Evolutionary conservation across 2,797 vertebrate species (phyloP), one percentile per base, ranked within the genome.

Genomic region (Euthynnus affinis): DNA sequence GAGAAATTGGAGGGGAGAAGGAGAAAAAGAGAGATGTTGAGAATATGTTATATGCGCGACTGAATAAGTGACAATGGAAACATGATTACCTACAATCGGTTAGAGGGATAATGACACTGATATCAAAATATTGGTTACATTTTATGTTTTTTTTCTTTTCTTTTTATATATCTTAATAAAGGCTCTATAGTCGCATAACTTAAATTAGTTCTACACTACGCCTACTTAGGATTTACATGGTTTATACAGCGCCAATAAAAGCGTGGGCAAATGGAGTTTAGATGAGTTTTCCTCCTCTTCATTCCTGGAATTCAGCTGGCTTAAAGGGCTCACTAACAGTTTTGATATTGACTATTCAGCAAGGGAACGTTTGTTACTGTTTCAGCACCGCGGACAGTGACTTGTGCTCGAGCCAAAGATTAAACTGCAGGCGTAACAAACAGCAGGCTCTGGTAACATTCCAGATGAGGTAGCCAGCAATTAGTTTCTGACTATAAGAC

Each of bases 371-470:
- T 13, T 29, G 42, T 29, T 12, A 1, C 27, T 29, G 42, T 1
- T 89, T 90, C 89, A 92, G 91, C 64, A 93, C 92, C 91, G 18
- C 14, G 87, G 91, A 93, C 74, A 93, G 91, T 51, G 80, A 83
- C 10, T 3, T 52, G 58, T 52, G 23, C 25, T 18, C 0, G 10
- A 72, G 71, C 68, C 79, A 63, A 29, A 58, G 9, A 67, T 18
- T 44, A 58, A 81, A 70, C 52, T 6, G 18, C 49, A 48, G 18
- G 12, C 32, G 1, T 4, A 22, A 68, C 53, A 58, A 69, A 74
- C 70, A 37, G 27, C 64, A 74, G 77, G 22, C 17, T 71, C 52
- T 53, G 46, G n/a, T 23, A 12, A 4, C 61, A 32, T 9, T 32
- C 15, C 32, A 42, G 15, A 55, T 34, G 23, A 53, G 20, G 17